Conservation (phyloP, 2,113 vertebrate species). For the Illadopsis cleaveri region DNA sequence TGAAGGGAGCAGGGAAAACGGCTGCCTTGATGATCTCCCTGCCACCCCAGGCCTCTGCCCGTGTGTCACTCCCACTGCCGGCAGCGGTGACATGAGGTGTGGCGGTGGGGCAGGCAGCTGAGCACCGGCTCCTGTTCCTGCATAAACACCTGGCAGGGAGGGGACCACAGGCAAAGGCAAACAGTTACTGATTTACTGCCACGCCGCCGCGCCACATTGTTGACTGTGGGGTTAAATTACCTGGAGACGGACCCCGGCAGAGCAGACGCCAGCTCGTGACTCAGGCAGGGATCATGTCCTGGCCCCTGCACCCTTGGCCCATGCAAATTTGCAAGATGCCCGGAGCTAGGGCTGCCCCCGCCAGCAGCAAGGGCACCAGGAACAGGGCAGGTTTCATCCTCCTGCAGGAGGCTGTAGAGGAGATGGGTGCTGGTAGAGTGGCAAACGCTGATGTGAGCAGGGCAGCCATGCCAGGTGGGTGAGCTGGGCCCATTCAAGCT, state of each 20-base stretch:
- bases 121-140: not conserved
- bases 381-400: not conserved
- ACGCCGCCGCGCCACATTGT: not conserved
- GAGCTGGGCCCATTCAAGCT: not conserved
- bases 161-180: conserved; percentile 17
- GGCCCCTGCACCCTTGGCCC: not conserved
- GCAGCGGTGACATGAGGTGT: fast-evolving
- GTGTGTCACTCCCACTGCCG: fast-evolving
- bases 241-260: not conserved
- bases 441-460: not conserved
- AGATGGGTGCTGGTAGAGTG: fast-evolving
- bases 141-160: conserved; percentile 31
- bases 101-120: not conserved
- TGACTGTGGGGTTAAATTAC: conserved; percentile 56
- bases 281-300: not conserved
- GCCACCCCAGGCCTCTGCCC: not conserved
- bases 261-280: not conserved
- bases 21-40: not conserved
- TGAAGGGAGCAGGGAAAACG: fast-evolving
- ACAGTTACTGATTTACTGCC: conserved; percentile 53
- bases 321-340: not conserved
- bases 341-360: not conserved
- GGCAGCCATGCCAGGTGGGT: not conserved
- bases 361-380: not conserved
- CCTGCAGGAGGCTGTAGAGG: not conserved